A percentile compares a stretch with the other conserved stretches of the same genome.
Evolutionary conservation across 2,113 vertebrate genomes (phyloP).

Genomic region (Dicaeum eximium): DNA sequence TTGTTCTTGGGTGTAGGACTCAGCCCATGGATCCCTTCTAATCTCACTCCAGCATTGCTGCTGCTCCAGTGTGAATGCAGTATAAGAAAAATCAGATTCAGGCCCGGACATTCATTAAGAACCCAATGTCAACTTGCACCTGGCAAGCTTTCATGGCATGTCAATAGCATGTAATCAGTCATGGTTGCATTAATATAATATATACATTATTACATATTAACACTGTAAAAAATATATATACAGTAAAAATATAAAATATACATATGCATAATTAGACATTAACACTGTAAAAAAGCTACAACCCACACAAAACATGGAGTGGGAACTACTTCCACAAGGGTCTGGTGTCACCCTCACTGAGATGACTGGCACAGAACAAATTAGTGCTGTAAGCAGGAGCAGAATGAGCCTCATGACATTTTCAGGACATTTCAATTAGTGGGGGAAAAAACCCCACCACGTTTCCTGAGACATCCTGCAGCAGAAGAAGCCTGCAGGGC

Average conservation of each 20-base stretch:
- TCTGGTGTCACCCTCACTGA: neutral
- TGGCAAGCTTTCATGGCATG: neutral
- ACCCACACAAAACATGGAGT: neutral
- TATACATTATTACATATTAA: neutral
- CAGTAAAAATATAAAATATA: neutral
- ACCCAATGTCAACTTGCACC: neutral
- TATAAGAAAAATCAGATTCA: neutral
- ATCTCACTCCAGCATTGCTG: neutral
- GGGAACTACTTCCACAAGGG: neutral
- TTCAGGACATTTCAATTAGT: neutral
- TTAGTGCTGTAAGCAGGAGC: neutral
- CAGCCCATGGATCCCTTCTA: neutral
- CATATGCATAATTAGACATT: neutral
- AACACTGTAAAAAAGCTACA: neutral
- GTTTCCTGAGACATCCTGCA: neutral
- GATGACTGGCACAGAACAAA: neutral
- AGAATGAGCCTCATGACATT: neutral
- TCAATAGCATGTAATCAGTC: neutral
- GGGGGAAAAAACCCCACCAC: neutral
- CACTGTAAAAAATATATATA: neutral
- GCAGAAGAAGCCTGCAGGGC: neutral
- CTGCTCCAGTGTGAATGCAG: neutral
- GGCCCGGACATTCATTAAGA: neutral
- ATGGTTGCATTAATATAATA: neutral
- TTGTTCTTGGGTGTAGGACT: neutral